Evolutionary conservation across 2,113 vertebrate genomes (phyloP), one percentile per base, ranked within the genome.

Genomic region (Myotis yumanensis): DNA sequence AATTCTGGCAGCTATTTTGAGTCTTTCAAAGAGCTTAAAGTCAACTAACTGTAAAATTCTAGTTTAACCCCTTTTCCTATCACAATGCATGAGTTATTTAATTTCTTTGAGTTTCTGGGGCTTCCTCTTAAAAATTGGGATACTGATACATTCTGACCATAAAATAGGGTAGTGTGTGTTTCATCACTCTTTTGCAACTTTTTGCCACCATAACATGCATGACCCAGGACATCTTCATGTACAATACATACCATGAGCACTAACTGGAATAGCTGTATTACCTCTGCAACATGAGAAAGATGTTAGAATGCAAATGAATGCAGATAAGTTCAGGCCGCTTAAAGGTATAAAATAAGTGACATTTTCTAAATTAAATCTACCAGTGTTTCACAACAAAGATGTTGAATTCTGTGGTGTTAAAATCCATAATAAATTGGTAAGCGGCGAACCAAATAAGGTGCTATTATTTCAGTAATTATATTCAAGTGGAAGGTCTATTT

Each of bases 401-500:
- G 32, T 8, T 79, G 54, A 86, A 64, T 62, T 89, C 71, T 43
- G 5, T 43, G 4, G 77, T 93, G 71, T 89, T 94, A 93, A 96
- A 93, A 66, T 90, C 54, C 48, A n/a, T 86, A 66, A 85, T 59
- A 86, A 86, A 54, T 52, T 43, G 23, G 91, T 89, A 89, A 73
- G 48, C 30, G 22, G 72, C 16, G 51, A 95, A 86, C 52, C 20
- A 83, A 92, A 48, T 75, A 94, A 94, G 25, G 68, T 48, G 32
- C 73, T 79, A 40, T 87, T 95, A 89, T 86, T 92, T 95, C 79
- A 43, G 83, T 92, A 93, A 95, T 93, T 95, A 73, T n/a, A 82
- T 77, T 69, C 85, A 77, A 95, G 79, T 82, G 46, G 54, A 96
- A 92, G 82, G 54, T 80, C 89, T 90, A 0, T 86, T 94, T 97